Base-by-base conservation (phyloP, 2,797 vertebrate genomes). In the Ispidina picta region DNA sequence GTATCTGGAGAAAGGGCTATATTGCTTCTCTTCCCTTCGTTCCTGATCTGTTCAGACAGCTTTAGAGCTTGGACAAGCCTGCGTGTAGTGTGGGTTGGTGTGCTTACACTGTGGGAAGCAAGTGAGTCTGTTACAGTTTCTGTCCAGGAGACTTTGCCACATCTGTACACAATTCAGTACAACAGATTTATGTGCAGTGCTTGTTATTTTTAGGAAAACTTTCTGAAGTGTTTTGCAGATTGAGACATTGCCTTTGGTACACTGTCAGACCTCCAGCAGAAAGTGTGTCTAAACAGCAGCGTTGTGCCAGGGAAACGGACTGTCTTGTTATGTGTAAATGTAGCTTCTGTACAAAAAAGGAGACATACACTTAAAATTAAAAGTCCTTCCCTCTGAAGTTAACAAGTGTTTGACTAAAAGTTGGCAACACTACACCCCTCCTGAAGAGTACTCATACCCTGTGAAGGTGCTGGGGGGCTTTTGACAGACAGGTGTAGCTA, bases 211-310 rank as follows among this genome's bases (percentile, higher is more conserved):
- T 23, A 58, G 54, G 52, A 66, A 6, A 58, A 63, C 11, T 58
- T 33, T 35, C 10, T 18, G 19, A 37, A 83, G 23, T 56, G 10
- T 75, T 75, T 84, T 64, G 31, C 31, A 8, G 43, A 26, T 51
- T 10, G 22, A 29, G 31, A 8, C 5, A 3, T 11, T 21, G n/a
- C 18, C 25, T 44, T 70, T 28, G 52, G 46, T 65, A 4, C 9
- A 25, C 35, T 69, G 44, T 23, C 37, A 59, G 59, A 39, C 39
- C 51, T 80, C 23, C n/a, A 49, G 55, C 49, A 52, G 49, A 72
- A 55, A 25, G 54, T 72, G 22, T 1, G 0, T 41, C 37, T 54
- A n/a, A 55, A 39, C 0, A 2, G 33, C 26, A 58, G 6, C 21
- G 5, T 17, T 58, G 23, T 5, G 1, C 21, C 12, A 48, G n/a